phyloP scores from a whole-genome alignment of 2,888 invertebrate species.

The Zelleria hepariella region DNA sequence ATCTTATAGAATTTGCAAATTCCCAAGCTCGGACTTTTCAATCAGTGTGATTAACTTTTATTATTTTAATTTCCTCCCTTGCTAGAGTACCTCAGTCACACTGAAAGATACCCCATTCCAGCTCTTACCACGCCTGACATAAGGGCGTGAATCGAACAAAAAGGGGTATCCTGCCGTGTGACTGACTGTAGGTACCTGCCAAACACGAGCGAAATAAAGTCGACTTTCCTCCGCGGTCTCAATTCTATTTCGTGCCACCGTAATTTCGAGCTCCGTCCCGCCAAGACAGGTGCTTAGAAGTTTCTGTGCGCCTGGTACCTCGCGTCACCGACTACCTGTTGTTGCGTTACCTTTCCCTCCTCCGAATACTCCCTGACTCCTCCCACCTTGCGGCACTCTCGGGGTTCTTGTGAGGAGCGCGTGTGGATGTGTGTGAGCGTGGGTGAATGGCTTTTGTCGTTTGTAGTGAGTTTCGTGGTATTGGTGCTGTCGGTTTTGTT shows the following conservation, averaged over 20 bases:
- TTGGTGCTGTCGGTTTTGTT: not conserved
- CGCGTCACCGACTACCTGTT: conserved; percentile 18
- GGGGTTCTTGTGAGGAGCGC: not conserved
- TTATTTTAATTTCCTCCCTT: too few relatives aligned
- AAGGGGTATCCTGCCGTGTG: too few relatives aligned
- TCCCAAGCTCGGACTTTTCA: too few relatives aligned
- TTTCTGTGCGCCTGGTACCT: conserved; percentile 18
- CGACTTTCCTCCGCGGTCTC: not conserved
- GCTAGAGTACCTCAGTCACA: too few relatives aligned
- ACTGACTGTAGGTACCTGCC: not conserved
- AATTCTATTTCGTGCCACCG: not conserved
- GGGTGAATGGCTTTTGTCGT: not conserved
- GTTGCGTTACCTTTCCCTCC: conserved; percentile 11
- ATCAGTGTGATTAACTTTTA: too few relatives aligned
- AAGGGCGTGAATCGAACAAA: too few relatives aligned
- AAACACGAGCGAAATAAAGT: not conserved
- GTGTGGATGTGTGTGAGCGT: not conserved
- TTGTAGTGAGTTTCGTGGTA: not conserved
- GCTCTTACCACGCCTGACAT: too few relatives aligned
- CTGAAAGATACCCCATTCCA: too few relatives aligned
- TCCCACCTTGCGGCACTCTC: not conserved
- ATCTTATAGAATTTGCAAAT: too few relatives aligned
- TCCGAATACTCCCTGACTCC: not conserved
- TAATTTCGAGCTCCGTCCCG: not conserved
- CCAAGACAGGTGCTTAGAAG: not conserved